phyloP scores from a whole-genome alignment of 1,140 invertebrate genomes.

The Zaprionus tsacasi region DNA sequence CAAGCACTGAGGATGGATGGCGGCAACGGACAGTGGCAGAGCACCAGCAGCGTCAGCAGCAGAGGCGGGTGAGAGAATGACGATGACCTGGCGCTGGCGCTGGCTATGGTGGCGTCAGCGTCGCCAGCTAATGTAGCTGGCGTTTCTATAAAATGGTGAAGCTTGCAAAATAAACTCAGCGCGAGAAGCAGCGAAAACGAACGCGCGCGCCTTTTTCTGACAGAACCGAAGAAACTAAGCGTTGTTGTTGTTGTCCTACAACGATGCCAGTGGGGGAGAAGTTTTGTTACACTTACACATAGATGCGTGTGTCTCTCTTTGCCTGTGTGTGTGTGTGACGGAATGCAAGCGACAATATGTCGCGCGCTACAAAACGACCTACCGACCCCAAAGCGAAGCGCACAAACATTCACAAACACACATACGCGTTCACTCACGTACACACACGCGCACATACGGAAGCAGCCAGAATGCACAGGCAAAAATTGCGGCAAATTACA shows the following conservation, averaged over 20 bases:
- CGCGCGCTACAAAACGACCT: constrained; percentile 55
- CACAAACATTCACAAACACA: constrained; percentile 16
- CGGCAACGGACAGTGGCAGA: not conserved
- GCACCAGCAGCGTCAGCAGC: constrained; percentile 35
- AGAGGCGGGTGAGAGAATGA: constrained; percentile 63
- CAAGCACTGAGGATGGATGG: constrained; percentile 49
- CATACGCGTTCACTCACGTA: not conserved
- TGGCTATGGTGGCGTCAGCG: constrained; percentile 58
- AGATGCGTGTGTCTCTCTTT: not conserved
- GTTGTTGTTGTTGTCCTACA: constrained; percentile 32
- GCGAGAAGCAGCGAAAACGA: constrained; percentile 31
- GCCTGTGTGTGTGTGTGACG: constrained; percentile 42
- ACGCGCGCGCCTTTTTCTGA: constrained; percentile 69
- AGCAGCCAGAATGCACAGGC: constrained; percentile 57
- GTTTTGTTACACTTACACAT: constrained; percentile 3
- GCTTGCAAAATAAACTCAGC: constrained; percentile 43
- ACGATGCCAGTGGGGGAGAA: constrained; percentile 52
- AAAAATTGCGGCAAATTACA: constrained; percentile 79
- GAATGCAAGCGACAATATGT: constrained; percentile 60
- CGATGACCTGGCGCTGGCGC: constrained; percentile 35
- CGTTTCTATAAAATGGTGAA: constrained; percentile 74
- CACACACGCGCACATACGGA: constrained; percentile 38
- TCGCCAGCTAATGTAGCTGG: constrained; percentile 62
- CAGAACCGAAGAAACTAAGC: constrained; percentile 49
- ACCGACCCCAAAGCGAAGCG: constrained; percentile 54